These are phyloP conservation scores for Dryobotodes eremita DNA, from an alignment of 2,888 invertebrate genomes.

Conservation along the genomic window DNA sequence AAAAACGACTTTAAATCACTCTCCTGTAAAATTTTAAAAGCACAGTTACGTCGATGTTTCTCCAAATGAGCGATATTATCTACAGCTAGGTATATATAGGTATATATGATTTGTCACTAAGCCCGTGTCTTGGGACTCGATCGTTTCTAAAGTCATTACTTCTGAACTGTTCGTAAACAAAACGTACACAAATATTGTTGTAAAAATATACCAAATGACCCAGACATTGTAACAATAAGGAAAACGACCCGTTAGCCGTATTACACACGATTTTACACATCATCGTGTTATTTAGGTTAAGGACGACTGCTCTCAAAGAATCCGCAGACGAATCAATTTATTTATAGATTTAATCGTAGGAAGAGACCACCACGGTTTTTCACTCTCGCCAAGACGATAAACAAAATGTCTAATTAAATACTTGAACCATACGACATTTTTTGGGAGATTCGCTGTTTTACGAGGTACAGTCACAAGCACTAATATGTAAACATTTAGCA, in stretches of 20 bases:
- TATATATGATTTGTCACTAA: neutral
- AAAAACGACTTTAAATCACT: too few relatives aligned
- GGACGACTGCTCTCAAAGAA: slow-evolving; percentile 41
- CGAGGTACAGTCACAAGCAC: too few relatives aligned
- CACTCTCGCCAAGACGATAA: slow-evolving; percentile 37
- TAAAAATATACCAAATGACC: slow-evolving; percentile 27
- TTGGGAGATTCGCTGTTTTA: neutral
- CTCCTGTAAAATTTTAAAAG: too few relatives aligned
- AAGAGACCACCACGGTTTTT: slow-evolving; percentile 1
- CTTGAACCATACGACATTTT: neutral
- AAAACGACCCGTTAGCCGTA: slow-evolving; percentile 36
- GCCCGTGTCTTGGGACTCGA: neutral
- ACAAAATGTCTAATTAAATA: slow-evolving; percentile 24
- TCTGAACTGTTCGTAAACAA: neutral
- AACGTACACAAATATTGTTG: neutral
- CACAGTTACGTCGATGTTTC: too few relatives aligned
- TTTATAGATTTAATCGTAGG: slow-evolving; percentile 46
- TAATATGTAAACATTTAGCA: too few relatives aligned
- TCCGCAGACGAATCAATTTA: slow-evolving; percentile 27
- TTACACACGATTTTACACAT: slow-evolving; percentile 24
- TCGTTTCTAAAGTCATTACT: neutral
- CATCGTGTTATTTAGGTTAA: slow-evolving; percentile 52
- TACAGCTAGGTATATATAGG: neutral
- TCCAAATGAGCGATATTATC: too few relatives aligned
- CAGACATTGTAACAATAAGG: slow-evolving; percentile 49